Conservation (phyloP, 2,113 vertebrate genomes). For the Callipepla squamata region DNA sequence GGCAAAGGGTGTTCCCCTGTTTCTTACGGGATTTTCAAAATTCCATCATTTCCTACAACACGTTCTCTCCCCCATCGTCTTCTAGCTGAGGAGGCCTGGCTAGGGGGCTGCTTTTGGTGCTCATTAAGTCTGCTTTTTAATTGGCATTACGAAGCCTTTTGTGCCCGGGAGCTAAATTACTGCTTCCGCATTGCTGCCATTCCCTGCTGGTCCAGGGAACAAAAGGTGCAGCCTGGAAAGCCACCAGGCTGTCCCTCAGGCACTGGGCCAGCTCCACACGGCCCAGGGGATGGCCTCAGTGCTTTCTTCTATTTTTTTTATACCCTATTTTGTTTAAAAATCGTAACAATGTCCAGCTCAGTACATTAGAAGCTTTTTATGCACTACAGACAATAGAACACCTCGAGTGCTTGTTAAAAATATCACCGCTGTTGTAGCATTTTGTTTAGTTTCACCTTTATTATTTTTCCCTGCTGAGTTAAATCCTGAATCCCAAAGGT, state of each 20-base stretch:
- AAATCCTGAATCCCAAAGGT: background rate
- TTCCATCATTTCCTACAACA: slow-evolving; percentile 62
- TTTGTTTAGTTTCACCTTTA: background rate
- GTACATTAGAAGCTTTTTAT: background rate
- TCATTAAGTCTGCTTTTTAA: slow-evolving; percentile 54
- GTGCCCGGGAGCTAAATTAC: slow-evolving; percentile 47
- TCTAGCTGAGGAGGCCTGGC: slow-evolving; percentile 39
- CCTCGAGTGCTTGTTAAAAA: background rate
- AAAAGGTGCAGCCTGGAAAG: slow-evolving; percentile 58
- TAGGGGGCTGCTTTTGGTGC: slow-evolving; percentile 34
- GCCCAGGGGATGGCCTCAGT: background rate
- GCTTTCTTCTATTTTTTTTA: background rate
- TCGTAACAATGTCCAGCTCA: background rate
- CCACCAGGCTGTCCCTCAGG: background rate
- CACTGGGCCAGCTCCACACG: background rate
- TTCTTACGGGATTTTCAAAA: slow-evolving; percentile 56
- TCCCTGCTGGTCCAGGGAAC: slow-evolving; percentile 16
- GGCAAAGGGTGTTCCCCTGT: slow-evolving; percentile 41
- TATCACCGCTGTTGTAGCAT: background rate
- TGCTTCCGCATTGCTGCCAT: slow-evolving; percentile 48
- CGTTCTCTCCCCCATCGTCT: background rate
- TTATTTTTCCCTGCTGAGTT: background rate
- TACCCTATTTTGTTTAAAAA: background rate
- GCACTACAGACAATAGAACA: background rate
- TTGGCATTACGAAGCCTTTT: slow-evolving; percentile 59